Evolutionary conservation across 2,797 vertebrate genomes (phyloP).

Genomic region (Chloroceryle amazona): DNA sequence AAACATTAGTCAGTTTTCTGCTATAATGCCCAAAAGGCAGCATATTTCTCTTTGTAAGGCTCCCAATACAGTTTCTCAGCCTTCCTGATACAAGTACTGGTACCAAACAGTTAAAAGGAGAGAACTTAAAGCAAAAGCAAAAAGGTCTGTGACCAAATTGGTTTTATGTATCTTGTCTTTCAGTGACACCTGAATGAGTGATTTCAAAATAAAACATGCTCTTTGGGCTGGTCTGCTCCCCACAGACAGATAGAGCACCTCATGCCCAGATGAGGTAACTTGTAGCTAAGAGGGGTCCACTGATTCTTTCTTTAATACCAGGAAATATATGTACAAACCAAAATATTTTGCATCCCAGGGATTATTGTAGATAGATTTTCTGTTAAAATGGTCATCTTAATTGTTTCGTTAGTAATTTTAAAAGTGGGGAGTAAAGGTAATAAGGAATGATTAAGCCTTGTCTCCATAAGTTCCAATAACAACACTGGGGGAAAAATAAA

Average conservation of each 20-base stretch:
- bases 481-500: background rate
- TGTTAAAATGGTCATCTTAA: background rate
- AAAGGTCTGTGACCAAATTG: background rate
- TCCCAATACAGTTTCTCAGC: background rate
- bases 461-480: background rate
- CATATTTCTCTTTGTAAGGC: background rate
- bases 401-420: background rate
- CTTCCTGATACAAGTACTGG: background rate
- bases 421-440: background rate
- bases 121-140: background rate
- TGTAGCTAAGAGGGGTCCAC: background rate
- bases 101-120: background rate
- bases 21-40: background rate
- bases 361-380: background rate
- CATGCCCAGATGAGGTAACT: background rate
- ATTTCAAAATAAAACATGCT: background rate
- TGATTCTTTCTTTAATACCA: background rate
- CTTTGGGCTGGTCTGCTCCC: background rate
- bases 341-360: background rate
- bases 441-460: background rate
- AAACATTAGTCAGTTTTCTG: background rate
- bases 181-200: background rate
- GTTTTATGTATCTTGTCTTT: background rate
- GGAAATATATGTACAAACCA: background rate
- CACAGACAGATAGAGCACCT: background rate